These are phyloP conservation scores for Stenotaenia linearis DNA, from an alignment of 2,888 invertebrate species.

Conservation along the genomic window DNA sequence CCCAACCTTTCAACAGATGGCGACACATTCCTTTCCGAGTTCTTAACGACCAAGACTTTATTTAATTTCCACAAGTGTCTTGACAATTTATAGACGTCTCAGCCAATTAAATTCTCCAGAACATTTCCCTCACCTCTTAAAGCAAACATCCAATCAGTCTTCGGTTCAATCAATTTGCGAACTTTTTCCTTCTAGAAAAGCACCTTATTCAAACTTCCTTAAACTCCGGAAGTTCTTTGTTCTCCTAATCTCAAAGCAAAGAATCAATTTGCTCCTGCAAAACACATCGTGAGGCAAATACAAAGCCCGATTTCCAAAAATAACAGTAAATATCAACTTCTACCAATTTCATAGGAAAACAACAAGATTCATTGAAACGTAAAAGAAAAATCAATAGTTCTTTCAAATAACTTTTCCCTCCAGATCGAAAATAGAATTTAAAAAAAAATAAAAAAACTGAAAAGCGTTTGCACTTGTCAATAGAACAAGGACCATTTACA, in stretches of 20 bases:
- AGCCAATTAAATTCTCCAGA: too few relatives aligned
- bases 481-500: constrained; percentile 5
- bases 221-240: not conserved
- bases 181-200: not conserved
- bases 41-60: too few relatives aligned
- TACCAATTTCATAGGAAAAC: not conserved
- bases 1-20: not conserved
- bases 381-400: not conserved
- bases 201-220: not conserved
- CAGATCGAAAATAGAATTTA: not conserved
- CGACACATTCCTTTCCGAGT: too few relatives aligned
- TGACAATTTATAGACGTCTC: too few relatives aligned
- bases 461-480: not conserved
- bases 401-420: not conserved
- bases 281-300: not conserved
- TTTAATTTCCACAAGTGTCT: too few relatives aligned
- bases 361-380: not conserved
- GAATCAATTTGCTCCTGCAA: not conserved
- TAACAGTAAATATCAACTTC: not conserved
- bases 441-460: not conserved
- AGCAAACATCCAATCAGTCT: not conserved
- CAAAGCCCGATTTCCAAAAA: not conserved
- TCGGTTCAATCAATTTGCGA: not conserved
- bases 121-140: not conserved
- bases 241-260: not conserved